A percentile compares a stretch with the other conserved stretches of the same genome.
phyloP scores from a whole-genome alignment of 2,113 vertebrate genomes.

The Oncorhynchus masou region DNA sequence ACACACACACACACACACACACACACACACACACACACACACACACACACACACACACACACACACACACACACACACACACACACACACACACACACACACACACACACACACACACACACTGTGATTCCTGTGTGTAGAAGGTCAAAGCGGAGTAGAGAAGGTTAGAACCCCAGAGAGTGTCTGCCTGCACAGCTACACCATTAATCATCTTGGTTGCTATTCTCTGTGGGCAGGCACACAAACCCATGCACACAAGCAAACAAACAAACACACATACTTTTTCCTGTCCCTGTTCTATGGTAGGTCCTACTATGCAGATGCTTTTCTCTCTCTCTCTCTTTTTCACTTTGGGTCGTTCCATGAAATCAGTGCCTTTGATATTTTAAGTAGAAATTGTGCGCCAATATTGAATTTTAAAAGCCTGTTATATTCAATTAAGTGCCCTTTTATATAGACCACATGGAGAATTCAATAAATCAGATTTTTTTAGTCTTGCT shows the following conservation, averaged over 20 bases:
- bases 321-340: not conserved
- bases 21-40: constrained; percentile 27
- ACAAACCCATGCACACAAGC: not conserved
- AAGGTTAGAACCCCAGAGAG: constrained; percentile 65
- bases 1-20: constrained; percentile 11
- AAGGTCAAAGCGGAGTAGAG: constrained; percentile 67
- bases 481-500: too few relatives aligned
- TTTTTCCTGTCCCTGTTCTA: constrained; percentile 17
- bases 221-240: constrained; percentile 44
- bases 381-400: too few relatives aligned
- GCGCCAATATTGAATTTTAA: too few relatives aligned
- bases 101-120: constrained; percentile 9
- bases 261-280: constrained; percentile 1
- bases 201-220: constrained; percentile 73
- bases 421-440: too few relatives aligned
- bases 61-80: constrained; percentile 9
- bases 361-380: too few relatives aligned
- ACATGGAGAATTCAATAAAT: too few relatives aligned
- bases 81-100: not conserved
- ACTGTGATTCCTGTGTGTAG: constrained; percentile 40
- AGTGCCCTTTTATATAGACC: too few relatives aligned
- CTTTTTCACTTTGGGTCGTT: too few relatives aligned
- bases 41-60: constrained; percentile 25
- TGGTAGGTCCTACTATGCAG: not conserved
- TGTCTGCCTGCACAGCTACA: constrained; percentile 63